phyloP scores from a whole-genome alignment of 2,888 invertebrate species.

The Fragum whitleyi region DNA sequence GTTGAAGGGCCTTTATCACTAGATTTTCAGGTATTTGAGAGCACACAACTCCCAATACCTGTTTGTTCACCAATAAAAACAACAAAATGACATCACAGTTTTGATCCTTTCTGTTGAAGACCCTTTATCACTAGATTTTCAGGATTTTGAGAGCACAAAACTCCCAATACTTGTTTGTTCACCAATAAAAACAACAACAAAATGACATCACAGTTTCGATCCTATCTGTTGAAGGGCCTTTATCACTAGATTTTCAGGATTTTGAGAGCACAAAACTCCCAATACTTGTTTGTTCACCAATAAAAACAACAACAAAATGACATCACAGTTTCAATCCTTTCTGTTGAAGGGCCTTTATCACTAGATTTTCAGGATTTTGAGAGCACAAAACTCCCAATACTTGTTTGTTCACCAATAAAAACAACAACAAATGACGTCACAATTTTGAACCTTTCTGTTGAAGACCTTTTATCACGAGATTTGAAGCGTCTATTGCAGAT shows the following conservation, averaged over 20 bases:
- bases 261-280: too few species aligned
- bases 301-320: too few species aligned
- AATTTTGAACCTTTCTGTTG: constrained; percentile 33
- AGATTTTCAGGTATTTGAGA: constrained; percentile 91
- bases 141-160: too few species aligned
- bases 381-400: too few species aligned
- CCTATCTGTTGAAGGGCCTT: constrained; percentile 37
- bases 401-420: too few species aligned
- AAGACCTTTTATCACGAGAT: constrained; percentile 86
- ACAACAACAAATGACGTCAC: too few species aligned
- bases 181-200: too few species aligned
- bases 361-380: constrained; percentile 90
- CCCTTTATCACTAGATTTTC: constrained; percentile 87
- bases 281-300: too few species aligned
- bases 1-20: constrained; percentile 83
- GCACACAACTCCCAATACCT: too few species aligned
- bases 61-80: too few species aligned
- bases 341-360: constrained; percentile 76
- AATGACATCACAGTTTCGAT: too few species aligned
- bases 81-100: constrained; percentile 34
- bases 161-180: too few species aligned
- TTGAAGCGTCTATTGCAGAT: constrained; percentile 91
- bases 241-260: constrained; percentile 90
- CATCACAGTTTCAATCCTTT: constrained; percentile 33
- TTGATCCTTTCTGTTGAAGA: constrained; percentile 27